Evolutionary conservation across 1,140 invertebrate genomes (phyloP).

Genomic region (Mercenaria mercenaria): DNA sequence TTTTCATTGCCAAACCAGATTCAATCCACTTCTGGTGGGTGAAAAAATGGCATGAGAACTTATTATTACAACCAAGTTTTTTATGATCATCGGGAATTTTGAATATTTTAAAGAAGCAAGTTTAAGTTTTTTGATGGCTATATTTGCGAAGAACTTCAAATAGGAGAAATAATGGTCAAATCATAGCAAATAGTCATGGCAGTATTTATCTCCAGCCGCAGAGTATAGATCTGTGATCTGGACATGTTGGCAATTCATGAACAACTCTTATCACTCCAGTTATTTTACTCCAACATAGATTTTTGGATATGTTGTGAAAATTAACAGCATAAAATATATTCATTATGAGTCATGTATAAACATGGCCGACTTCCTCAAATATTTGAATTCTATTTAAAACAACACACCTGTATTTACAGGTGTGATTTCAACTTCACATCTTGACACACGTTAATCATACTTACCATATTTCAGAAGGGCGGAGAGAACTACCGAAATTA

Average conservation of each 20-base stretch:
- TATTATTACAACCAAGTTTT: too few species aligned
- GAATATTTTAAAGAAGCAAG: too few species aligned
- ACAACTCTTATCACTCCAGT: not conserved
- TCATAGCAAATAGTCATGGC: too few species aligned
- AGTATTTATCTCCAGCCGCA: not conserved
- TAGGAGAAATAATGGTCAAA: too few species aligned
- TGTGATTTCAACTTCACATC: not conserved
- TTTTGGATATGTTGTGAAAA: not conserved
- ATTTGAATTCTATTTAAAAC: not conserved
- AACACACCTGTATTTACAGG: conserved; percentile 25
- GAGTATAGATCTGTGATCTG: not conserved
- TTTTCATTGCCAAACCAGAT: too few species aligned
- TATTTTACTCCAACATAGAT: not conserved
- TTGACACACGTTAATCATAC: not conserved
- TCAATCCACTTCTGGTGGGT: too few species aligned
- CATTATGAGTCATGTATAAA: not conserved
- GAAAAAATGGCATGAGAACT: too few species aligned
- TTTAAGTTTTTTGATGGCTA: too few species aligned
- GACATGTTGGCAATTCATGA: not conserved
- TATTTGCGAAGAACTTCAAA: too few species aligned
- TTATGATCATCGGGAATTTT: too few species aligned
- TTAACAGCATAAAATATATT: too few species aligned
- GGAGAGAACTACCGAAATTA: not conserved
- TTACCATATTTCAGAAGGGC: conserved; percentile 18
- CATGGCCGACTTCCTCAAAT: conserved; percentile 32